Evolutionary conservation across 1,140 invertebrate species (phyloP), one percentile per base, ranked within the genome.

Genomic region (Hirudo medicinalis): DNA sequence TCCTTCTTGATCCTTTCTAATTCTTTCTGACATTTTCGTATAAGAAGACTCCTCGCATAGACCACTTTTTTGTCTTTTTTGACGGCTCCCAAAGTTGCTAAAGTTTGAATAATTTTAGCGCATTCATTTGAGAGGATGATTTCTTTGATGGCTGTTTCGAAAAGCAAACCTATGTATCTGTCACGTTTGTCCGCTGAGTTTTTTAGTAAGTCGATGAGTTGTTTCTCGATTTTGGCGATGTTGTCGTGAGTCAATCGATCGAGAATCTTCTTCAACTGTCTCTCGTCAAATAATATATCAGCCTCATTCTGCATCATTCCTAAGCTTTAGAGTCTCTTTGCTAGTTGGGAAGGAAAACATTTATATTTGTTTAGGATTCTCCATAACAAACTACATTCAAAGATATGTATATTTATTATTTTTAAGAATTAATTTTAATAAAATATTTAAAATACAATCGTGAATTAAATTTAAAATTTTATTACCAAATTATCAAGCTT

Each of bases 181-280:
- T 88, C 85, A 36, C 96, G 82, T 76, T 89, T 86, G 49, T 89
- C 88, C 70, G 87, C 86, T 6, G 87, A 90, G 80, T 93, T 69
- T 87, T 84, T 20, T 96, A 83, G n/a, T 83, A 76, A 71, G 87
- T 85, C 32, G 6, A 36, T 53, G 95, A 87, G 83, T 91, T 89
- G 27, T 87, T 85, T n/a, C 2, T 93, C 83, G 40, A 96, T 82
- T 2, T 87, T 89, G 54, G 88, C 85, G 78, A 94, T 92, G 78
- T 94, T 94, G 78, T 96, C 89, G 0, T 93, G 93, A 0, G 93
- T 97, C 36, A 97, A 82, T 81, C 96, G 97, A 80, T 97, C 96
- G 5, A 97, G 81, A 68, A 96, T 90, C 78, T 90, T 89, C 11
- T 49, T 17, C 43, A 49, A 8, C 43, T 49, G 43, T 13, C 11